Evolutionary conservation across 2,888 invertebrate species (phyloP).

Genomic region (Yponomeuta cagnagella): DNA sequence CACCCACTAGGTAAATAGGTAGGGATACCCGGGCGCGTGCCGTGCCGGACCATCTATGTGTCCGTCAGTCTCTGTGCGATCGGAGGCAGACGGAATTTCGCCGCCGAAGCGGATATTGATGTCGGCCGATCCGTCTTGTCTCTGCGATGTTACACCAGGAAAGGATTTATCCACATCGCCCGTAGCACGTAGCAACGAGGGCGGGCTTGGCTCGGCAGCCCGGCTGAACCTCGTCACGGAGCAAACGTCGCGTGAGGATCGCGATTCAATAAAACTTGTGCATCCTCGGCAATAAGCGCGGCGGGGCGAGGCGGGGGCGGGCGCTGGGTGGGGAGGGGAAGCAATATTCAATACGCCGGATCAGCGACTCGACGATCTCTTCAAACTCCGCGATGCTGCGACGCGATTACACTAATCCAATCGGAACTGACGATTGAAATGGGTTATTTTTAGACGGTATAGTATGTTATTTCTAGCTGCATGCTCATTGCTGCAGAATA

Average conservation of each 20-base stretch:
- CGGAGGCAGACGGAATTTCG: neutral
- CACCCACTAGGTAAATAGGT: no score
- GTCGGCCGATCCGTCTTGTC: constrained; percentile 10
- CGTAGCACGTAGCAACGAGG: neutral
- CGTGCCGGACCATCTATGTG: neutral
- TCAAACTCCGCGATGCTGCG: neutral
- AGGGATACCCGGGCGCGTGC: neutral
- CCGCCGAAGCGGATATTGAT: constrained; percentile 9
- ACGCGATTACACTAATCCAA: neutral
- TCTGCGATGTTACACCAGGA: neutral
- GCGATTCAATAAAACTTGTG: constrained; percentile 14
- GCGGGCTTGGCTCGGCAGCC: neutral
- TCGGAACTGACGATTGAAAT: neutral
- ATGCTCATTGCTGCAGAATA: neutral
- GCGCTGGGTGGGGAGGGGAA: neutral
- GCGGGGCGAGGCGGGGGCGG: neutral
- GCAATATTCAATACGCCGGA: constrained; percentile 3
- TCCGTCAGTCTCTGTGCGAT: neutral
- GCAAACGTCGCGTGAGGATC: constrained; percentile 6
- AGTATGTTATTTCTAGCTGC: neutral
- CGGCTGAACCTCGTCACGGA: constrained; percentile 1
- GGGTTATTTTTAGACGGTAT: neutral
- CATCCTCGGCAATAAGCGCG: constrained; percentile 9
- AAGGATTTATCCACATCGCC: neutral
- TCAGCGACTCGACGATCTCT: constrained; percentile 4